Percentiles rank a stretch among this genome's conserved stretches.
Conservation (phyloP, 1,140 invertebrate genomes). For the Lasioglossum albipes region DNA sequence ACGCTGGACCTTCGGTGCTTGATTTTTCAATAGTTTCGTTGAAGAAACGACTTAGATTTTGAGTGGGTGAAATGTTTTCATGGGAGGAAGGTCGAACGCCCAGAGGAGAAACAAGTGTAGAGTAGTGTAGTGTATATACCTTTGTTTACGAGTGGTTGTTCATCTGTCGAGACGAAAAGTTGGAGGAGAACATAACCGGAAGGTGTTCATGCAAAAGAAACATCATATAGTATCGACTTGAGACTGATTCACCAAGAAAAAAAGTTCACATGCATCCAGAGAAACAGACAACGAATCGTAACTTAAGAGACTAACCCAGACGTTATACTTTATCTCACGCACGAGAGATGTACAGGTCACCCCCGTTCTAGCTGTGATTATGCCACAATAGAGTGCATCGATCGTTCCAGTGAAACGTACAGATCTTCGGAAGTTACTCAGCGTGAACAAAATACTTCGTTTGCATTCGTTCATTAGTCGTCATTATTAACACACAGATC, state of each 20-base stretch:
- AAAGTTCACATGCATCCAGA: constrained; percentile 25
- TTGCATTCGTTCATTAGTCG: constrained; percentile 8
- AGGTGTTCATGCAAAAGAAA: constrained; percentile 79
- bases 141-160: constrained; percentile 74
- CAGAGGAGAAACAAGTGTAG: constrained; percentile 59
- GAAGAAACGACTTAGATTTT: too few species aligned
- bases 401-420: too few species aligned
- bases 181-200: constrained; percentile 73
- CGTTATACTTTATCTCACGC: not conserved
- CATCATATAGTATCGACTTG: constrained; percentile 66
- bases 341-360: not conserved
- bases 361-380: too few species aligned
- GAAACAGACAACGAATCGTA: constrained; percentile 30
- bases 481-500: not conserved
- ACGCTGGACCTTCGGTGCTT: constrained; percentile 34
- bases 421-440: too few species aligned
- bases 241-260: constrained; percentile 38
- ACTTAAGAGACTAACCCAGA: constrained; percentile 26
- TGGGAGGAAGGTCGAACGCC: constrained; percentile 49
- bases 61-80: not conserved
- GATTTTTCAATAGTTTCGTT: too few species aligned
- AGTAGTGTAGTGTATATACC: constrained; percentile 73
- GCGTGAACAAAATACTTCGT: constrained; percentile 18
- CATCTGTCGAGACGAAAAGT: constrained; percentile 75
- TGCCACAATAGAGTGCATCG: too few species aligned